Percentiles rank a stretch among this genome's conserved stretches.
phyloP scores from a whole-genome alignment of 2,888 invertebrate genomes.

The Mycalesis mineus region DNA sequence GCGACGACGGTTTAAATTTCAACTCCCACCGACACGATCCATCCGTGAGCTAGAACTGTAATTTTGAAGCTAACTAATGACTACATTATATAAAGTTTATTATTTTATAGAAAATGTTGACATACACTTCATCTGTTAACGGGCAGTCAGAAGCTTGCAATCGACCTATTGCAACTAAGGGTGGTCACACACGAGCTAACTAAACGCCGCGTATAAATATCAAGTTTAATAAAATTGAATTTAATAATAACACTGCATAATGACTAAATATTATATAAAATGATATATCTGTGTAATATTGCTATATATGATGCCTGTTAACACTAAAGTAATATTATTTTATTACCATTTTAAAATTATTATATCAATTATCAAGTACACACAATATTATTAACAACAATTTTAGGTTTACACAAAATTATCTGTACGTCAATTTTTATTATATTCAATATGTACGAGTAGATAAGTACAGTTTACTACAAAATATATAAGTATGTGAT shows the following conservation, averaged over 20 bases:
- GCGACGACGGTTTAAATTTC: conserved; percentile 58
- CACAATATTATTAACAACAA: not conserved
- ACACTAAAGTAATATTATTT: not conserved
- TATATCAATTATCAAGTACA: too few species aligned
- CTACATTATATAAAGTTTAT: conserved; percentile 66
- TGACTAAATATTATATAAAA: not conserved
- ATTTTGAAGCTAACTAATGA: conserved; percentile 70
- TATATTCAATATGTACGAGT: too few species aligned
- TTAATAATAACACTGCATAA: not conserved
- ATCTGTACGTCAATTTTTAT: not conserved
- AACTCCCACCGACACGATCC: conserved; percentile 45
- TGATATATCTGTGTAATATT: not conserved
- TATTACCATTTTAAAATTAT: not conserved
- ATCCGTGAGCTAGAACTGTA: conserved; percentile 60
- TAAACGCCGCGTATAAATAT: conserved; percentile 13
- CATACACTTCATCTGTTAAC: conserved; percentile 57
- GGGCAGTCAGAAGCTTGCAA: conserved; percentile 66
- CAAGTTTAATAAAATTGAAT: conserved; percentile 4
- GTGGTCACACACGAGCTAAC: conserved; percentile 24
- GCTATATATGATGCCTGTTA: not conserved
- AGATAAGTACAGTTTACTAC: not conserved
- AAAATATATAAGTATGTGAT: not conserved
- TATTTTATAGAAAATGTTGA: conserved; percentile 72
- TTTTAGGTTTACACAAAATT: not conserved
- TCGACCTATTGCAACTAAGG: conserved; percentile 53